Percentiles rank a stretch among this genome's conserved stretches.
Conservation (phyloP, 2,888 invertebrate species). For the Epistrophe grossulariae region DNA sequence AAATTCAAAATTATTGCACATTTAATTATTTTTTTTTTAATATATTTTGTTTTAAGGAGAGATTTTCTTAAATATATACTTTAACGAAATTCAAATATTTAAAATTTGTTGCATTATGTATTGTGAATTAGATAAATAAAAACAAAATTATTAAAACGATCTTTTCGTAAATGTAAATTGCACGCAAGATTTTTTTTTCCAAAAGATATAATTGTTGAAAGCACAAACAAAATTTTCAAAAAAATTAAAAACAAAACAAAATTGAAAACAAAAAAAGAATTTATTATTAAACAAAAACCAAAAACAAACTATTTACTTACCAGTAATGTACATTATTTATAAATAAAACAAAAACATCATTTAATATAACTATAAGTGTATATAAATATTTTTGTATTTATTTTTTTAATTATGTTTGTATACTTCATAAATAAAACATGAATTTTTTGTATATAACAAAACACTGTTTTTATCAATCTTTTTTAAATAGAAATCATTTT, state of each 20-base stretch:
- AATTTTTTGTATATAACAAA: conserved; percentile 70
- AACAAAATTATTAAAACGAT: conserved; percentile 33
- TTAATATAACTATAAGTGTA: conserved; percentile 67
- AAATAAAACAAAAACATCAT: conserved; percentile 48
- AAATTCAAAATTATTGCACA: conserved; percentile 49
- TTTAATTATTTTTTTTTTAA: not conserved
- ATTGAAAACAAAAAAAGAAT: conserved; percentile 54
- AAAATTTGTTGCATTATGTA: conserved; percentile 63
- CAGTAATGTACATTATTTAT: conserved; percentile 72
- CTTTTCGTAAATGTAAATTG: conserved; percentile 68
- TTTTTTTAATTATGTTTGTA: conserved; percentile 64
- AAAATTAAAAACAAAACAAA: conserved; percentile 38
- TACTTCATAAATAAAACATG: conserved; percentile 49
- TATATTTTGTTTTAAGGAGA: conserved; percentile 49
- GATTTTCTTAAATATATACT: conserved; percentile 60
- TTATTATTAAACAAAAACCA: conserved; percentile 38
- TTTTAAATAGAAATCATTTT: conserved; percentile 52
- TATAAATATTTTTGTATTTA: conserved; percentile 75
- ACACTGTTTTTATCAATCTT: conserved; percentile 42
- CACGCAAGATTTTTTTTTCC: conserved; percentile 53
- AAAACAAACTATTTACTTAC: conserved; percentile 63
- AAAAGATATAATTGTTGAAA: conserved; percentile 65
- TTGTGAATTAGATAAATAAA: conserved; percentile 61
- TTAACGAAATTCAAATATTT: conserved; percentile 20
- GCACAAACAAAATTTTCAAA: conserved; percentile 60